These are phyloP conservation scores for Mechanitis messenoides DNA, from an alignment of 2,888 invertebrate genomes.

Conservation along the genomic window DNA sequence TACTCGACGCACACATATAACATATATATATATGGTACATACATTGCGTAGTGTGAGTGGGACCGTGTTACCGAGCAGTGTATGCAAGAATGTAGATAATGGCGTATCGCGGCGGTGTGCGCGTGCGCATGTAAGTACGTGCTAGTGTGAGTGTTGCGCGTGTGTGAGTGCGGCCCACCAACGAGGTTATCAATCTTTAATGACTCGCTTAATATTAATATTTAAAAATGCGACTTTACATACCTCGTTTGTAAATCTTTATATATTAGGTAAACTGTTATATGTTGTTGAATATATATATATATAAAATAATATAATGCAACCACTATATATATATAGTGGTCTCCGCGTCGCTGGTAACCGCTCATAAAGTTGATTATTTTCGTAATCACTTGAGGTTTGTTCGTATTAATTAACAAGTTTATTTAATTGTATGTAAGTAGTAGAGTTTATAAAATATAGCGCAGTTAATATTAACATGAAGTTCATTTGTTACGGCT, in stretches of 20 bases:
- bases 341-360: neutral
- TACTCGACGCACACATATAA: conserved; percentile 35
- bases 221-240: conserved; percentile 41
- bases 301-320: no score
- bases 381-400: conserved; percentile 19
- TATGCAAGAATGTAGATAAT: conserved; percentile 41
- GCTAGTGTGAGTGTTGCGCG: conserved; percentile 35
- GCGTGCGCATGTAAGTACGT: conserved; percentile 32
- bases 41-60: conserved; percentile 40
- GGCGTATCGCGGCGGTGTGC: conserved; percentile 29
- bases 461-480: conserved; percentile 22
- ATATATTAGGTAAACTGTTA: conserved; percentile 25
- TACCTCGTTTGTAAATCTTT: conserved; percentile 35
- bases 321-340: no score
- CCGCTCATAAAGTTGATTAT: conserved; percentile 7
- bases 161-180: conserved; percentile 47
- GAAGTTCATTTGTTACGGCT: conserved; percentile 27
- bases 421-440: conserved; percentile 23
- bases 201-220: conserved; percentile 54
- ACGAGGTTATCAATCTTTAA: conserved; percentile 65
- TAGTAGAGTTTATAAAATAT: conserved; percentile 22
- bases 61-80: conserved; percentile 37
- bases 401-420: conserved; percentile 25
- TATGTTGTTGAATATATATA: neutral
- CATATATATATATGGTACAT: conserved; percentile 24